A percentile compares a stretch with the other conserved stretches of the same genome.
Evolutionary conservation across 2,888 invertebrate genomes (phyloP).

Genomic region (Drosophila antonietae): DNA sequence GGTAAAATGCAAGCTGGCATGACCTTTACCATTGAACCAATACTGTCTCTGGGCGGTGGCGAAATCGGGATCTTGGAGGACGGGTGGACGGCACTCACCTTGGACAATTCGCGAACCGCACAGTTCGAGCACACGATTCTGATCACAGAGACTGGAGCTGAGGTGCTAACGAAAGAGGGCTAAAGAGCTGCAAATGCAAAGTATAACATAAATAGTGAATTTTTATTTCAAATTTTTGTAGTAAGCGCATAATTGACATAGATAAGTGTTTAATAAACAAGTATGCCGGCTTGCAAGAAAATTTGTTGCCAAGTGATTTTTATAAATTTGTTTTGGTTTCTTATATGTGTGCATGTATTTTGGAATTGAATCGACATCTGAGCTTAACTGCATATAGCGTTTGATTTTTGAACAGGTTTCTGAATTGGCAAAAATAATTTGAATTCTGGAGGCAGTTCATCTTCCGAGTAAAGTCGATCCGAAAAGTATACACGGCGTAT

Average conservation of each 20-base stretch:
- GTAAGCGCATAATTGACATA: constrained; percentile 24
- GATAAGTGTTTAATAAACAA: constrained; percentile 31
- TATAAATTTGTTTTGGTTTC: constrained; percentile 11
- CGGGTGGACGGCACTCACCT: constrained; percentile 96
- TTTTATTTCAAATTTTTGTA: constrained; percentile 44
- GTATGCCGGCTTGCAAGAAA: constrained; percentile 45
- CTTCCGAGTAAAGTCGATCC: constrained; percentile 95
- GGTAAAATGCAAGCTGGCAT: constrained; percentile 94
- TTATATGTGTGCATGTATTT: constrained; percentile 13
- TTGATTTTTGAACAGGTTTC: constrained; percentile 85
- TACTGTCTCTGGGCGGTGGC: constrained; percentile 90
- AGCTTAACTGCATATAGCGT: constrained; percentile 75
- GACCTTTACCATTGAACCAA: constrained; percentile 98
- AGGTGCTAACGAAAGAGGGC: constrained; percentile 89
- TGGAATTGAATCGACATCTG: constrained; percentile 6
- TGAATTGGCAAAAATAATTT: constrained; percentile 97
- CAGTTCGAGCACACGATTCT: constrained; percentile 97
- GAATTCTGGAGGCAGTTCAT: constrained; percentile 97
- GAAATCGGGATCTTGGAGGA: constrained; percentile 91
- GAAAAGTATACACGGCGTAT: constrained; percentile 97
- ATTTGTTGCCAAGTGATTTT: constrained; percentile 30
- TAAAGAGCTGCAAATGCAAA: constrained; percentile 10
- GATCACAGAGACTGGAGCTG: constrained; percentile 91
- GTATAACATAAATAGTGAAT: constrained; percentile 23
- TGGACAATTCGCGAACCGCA: constrained; percentile 92